Base-by-base conservation (phyloP, 2,113 vertebrate genomes). In the Chamaea fasciata region DNA sequence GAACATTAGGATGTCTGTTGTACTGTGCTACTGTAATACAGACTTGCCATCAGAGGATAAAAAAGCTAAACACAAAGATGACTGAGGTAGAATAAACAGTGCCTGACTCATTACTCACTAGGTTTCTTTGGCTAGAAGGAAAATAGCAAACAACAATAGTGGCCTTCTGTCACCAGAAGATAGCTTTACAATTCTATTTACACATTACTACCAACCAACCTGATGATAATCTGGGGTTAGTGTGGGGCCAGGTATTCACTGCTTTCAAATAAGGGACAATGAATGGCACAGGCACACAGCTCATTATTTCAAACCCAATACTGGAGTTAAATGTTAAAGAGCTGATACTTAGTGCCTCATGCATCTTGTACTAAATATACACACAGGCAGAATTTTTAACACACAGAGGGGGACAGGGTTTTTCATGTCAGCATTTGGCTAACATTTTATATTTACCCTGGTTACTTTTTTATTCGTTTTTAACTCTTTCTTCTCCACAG, bases 1-100 rank as follows among this genome's bases (percentile, higher is more conserved):
- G 90, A 92, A 71, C 83, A 89, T 94, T 78, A 96, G 41, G 76
- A 90, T 84, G 86, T 79, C 93, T 92, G 95, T 57, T 90, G 42
- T 7, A 87, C 53, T 18, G 69, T 73, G 73, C 93, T 94, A 93
- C 93, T 82, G 85, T 68, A 94, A 94, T 85, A 87, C 37, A 93
- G 44, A 74, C 60, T 95, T 97, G 90, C 95, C 71, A 93, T 88
- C 81, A 95, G 80, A 91, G 41, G 41, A 70, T 70, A 78, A 82
- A 83, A 87, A 95, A 90, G 56, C 83, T 37, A 53, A 44, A 53
- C 20, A n/a, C 80, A 75, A 94, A 53, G 92, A 94, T 5, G 11
- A 91, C 90, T 92, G 92, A 80, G 76, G 71, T 39, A 87, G 52
- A 94, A 83, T 21, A 76, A 53, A 83, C 53, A 60, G 55, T 15